A percentile compares a stretch with the other conserved stretches of the same genome.
Evolutionary conservation across 2,797 vertebrate species (phyloP).

Genomic region (Anguilla marmorata): DNA sequence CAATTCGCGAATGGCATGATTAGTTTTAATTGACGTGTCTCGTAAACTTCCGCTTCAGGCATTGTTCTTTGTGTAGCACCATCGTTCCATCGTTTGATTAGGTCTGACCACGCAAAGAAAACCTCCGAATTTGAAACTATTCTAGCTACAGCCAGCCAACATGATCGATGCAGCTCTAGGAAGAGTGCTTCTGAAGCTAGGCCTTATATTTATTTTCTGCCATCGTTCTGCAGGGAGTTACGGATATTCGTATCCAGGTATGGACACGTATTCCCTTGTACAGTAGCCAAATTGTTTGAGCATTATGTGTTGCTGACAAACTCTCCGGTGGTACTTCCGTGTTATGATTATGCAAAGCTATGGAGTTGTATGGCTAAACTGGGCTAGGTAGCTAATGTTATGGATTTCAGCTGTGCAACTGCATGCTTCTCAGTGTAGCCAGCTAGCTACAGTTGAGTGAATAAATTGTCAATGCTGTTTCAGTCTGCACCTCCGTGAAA

Average conservation of each 20-base stretch:
- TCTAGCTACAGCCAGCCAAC: neutral
- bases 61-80: neutral
- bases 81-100: constrained; percentile 32
- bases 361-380: neutral
- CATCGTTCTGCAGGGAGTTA: constrained; percentile 28
- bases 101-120: constrained; percentile 33
- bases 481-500: neutral
- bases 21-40: neutral
- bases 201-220: constrained; percentile 21
- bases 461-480: neutral
- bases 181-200: neutral
- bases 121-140: constrained; percentile 51
- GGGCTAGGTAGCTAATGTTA: neutral
- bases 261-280: neutral
- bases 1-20: neutral
- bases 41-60: neutral
- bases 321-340: neutral
- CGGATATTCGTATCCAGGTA: constrained; percentile 50
- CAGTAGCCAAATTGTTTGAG: neutral
- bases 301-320: neutral
- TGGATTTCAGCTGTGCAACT: too few species aligned
- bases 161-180: constrained; percentile 21
- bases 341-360: neutral
- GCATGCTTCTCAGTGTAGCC: neutral
- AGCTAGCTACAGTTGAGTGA: neutral